phyloP scores from a whole-genome alignment of 2,888 invertebrate species.

The Tholera decimalis region DNA sequence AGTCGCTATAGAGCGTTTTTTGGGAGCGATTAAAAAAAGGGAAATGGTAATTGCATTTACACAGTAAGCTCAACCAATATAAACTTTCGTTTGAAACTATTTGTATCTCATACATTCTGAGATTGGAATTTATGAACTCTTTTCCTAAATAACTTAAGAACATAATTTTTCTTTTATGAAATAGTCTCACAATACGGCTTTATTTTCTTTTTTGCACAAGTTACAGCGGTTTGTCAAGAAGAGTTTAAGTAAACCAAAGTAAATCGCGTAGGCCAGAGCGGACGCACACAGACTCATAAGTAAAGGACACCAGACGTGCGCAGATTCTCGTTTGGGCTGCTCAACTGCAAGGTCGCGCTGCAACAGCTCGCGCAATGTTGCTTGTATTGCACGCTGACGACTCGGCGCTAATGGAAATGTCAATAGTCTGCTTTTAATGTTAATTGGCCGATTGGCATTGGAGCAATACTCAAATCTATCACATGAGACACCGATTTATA shows the following conservation, averaged over 20 bases:
- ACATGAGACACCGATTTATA: not conserved
- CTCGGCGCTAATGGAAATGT: conserved; percentile 20
- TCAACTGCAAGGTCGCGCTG: conserved; percentile 43
- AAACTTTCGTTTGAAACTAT: too few relatives aligned
- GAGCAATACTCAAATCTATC: not conserved
- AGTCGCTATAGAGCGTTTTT: too few relatives aligned
- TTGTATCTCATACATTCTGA: too few relatives aligned
- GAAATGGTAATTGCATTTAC: too few relatives aligned
- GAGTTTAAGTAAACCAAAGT: not conserved
- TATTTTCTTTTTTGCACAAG: too few relatives aligned
- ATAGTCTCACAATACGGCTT: too few relatives aligned
- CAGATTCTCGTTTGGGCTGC: not conserved
- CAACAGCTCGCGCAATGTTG: conserved; percentile 39
- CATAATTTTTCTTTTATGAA: too few relatives aligned
- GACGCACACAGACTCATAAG: conserved; percentile 12
- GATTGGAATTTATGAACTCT: too few relatives aligned
- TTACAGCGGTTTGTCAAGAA: too few relatives aligned
- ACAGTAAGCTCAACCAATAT: too few relatives aligned
- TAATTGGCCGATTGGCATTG: conserved; percentile 5
- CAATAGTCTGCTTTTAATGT: conserved; percentile 9
- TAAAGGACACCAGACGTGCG: conserved; percentile 4
- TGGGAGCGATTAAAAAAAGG: too few relatives aligned
- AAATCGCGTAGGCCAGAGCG: not conserved
- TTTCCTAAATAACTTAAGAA: too few relatives aligned
- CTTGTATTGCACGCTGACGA: conserved; percentile 23